phyloP scores from a whole-genome alignment of 1,140 invertebrate species.

The Tetranychus urticae region DNA sequence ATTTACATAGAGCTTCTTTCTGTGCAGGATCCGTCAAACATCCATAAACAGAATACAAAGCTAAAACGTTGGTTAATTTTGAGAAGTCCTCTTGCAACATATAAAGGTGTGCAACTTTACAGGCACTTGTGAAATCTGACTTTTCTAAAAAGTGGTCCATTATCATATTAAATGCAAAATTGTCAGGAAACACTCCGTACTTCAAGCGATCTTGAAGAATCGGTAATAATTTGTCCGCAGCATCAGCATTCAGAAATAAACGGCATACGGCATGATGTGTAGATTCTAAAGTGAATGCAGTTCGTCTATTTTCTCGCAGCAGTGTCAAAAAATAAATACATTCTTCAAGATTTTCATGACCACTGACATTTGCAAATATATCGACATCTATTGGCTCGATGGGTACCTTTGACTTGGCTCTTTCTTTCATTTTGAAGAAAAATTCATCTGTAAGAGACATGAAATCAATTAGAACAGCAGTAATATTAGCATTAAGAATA shows the following conservation, averaged over 20 bases:
- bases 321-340: slow-evolving; percentile 38
- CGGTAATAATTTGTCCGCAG: slow-evolving; percentile 34
- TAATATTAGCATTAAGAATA: neutral
- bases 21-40: slow-evolving; percentile 27
- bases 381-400: slow-evolving; percentile 7
- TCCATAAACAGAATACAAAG: slow-evolving; percentile 44
- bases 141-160: slow-evolving; percentile 49
- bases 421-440: slow-evolving; percentile 5
- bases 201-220: slow-evolving; percentile 54
- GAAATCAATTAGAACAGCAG: neutral
- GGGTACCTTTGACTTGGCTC: neutral
- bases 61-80: slow-evolving; percentile 38
- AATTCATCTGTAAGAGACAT: slow-evolving; percentile 1
- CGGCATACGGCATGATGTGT: slow-evolving; percentile 54
- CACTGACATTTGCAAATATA: slow-evolving; percentile 9
- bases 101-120: slow-evolving; percentile 43
- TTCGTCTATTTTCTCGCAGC: slow-evolving; percentile 38
- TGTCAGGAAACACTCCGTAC: slow-evolving; percentile 70
- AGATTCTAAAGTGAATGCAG: slow-evolving; percentile 41
- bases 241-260: slow-evolving; percentile 31
- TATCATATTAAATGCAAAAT: slow-evolving; percentile 48
- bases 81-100: slow-evolving; percentile 71
- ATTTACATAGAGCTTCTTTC: slow-evolving; percentile 13
- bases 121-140: slow-evolving; percentile 36
- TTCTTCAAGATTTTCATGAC: slow-evolving; percentile 29